A percentile compares a stretch with the other conserved stretches of the same genome.
These are phyloP conservation scores for Hippoglossus hippoglossus DNA, from an alignment of 2,797 vertebrate species.

Conservation along the genomic window DNA sequence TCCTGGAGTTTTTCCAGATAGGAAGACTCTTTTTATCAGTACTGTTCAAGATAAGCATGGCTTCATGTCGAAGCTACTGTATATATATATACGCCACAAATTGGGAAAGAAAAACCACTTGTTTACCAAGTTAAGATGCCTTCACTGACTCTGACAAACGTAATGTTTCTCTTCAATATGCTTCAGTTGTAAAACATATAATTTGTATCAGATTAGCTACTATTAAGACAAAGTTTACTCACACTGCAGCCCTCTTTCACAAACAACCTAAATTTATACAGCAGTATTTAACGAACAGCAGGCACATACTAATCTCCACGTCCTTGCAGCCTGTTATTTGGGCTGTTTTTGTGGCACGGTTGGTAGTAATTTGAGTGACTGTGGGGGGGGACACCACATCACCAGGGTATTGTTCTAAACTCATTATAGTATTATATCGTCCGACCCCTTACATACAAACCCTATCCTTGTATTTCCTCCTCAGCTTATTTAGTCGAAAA, in stretches of 20 bases:
- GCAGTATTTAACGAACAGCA: neutral
- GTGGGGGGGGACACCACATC: conserved; percentile 36
- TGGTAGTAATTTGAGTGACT: conserved; percentile 46
- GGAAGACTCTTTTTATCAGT: neutral
- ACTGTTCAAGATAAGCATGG: conserved; percentile 1
- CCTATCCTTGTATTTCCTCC: conserved; percentile 30
- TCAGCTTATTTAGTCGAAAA: conserved; percentile 29
- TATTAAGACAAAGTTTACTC: neutral
- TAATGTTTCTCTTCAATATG: neutral
- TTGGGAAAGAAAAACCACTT: neutral
- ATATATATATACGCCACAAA: neutral
- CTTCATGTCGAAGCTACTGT: neutral
- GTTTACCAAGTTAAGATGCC: neutral
- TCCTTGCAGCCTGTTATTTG: conserved; percentile 54
- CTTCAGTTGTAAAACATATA: neutral
- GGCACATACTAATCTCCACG: conserved; percentile 25
- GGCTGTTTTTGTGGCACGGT: conserved; percentile 21
- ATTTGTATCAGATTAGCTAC: neutral
- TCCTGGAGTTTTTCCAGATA: neutral
- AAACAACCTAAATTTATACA: conserved; percentile 31
- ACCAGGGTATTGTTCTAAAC: conserved; percentile 42
- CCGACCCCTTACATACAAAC: conserved; percentile 8
- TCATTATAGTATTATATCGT: conserved; percentile 39
- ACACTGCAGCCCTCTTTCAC: conserved; percentile 5
- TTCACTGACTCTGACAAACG: conserved; percentile 3